Evolutionary conservation across 2,797 vertebrate genomes (phyloP).

Genomic region (Heterohyrax brucei): DNA sequence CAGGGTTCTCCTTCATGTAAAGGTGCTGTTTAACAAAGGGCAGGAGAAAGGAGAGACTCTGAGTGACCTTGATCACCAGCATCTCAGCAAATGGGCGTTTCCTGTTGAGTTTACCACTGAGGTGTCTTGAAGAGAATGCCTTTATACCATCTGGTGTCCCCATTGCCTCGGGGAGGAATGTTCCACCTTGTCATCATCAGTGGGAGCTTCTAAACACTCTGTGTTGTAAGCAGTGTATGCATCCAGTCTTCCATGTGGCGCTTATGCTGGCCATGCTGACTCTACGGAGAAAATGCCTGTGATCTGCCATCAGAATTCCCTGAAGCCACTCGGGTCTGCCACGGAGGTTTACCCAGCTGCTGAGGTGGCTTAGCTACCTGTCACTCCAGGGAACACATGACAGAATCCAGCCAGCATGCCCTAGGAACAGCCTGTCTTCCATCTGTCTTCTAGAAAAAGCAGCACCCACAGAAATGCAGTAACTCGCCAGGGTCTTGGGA

Average conservation of each 20-base stretch:
- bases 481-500: neutral
- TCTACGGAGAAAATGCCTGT: neutral
- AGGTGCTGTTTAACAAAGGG: neutral
- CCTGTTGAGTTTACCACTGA: neutral
- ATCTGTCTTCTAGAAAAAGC: neutral
- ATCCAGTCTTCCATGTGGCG: neutral
- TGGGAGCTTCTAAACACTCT: neutral
- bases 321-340: neutral
- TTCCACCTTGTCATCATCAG: neutral
- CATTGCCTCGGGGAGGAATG: neutral
- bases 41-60: neutral
- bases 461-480: no score
- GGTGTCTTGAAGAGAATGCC: neutral
- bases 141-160: neutral
- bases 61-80: neutral
- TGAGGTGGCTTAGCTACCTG: neutral
- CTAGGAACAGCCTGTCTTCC: no score
- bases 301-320: neutral
- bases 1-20: neutral
- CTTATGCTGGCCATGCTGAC: neutral
- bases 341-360: neutral
- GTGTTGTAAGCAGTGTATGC: neutral
- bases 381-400: neutral
- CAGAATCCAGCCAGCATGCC: neutral
- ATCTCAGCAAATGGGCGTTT: rapidly evolving